Conservation (phyloP, 2,113 vertebrate genomes). For the Platichthys stellatus region DNA sequence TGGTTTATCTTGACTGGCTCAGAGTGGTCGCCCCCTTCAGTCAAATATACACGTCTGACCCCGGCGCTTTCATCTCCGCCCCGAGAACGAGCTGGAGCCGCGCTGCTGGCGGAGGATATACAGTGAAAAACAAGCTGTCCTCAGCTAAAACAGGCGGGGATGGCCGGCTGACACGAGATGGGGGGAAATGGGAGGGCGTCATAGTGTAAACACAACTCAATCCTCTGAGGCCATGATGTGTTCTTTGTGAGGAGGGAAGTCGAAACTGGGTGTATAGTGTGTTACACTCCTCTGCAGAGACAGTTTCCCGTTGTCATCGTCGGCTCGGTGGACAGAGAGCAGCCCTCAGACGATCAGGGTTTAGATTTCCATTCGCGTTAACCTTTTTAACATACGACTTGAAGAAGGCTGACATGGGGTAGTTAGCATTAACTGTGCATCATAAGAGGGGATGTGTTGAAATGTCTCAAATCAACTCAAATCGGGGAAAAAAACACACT, state of each 20-base stretch:
- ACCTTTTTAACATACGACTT: too few relatives aligned
- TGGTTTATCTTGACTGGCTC: slow-evolving; percentile 69
- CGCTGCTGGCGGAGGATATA: slow-evolving; percentile 46
- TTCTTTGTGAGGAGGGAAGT: slow-evolving; percentile 34
- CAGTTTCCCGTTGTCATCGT: background rate
- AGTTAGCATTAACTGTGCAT: too few relatives aligned
- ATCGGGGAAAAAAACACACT: too few relatives aligned
- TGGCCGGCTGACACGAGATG: slow-evolving; percentile 45
- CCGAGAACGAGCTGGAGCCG: slow-evolving; percentile 34
- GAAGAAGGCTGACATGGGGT: too few relatives aligned
- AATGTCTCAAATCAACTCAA: too few relatives aligned
- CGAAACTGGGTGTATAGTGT: slow-evolving; percentile 1
- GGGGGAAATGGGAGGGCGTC: slow-evolving; percentile 51
- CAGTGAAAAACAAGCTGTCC: slow-evolving; percentile 61
- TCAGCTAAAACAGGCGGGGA: slow-evolving; percentile 33
- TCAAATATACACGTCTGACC: slow-evolving; percentile 68
- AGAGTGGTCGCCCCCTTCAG: slow-evolving; percentile 63
- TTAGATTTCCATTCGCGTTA: too few relatives aligned
- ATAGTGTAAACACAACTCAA: slow-evolving; percentile 66
- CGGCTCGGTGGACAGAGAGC: too few relatives aligned
- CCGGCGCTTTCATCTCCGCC: slow-evolving; percentile 59
- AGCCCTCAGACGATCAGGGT: too few relatives aligned
- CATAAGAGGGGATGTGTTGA: too few relatives aligned
- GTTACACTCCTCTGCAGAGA: background rate
- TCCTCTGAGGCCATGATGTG: slow-evolving; percentile 47